These are phyloP conservation scores for Aphidius colemani DNA, from an alignment of 2,888 invertebrate genomes.

Conservation along the genomic window DNA sequence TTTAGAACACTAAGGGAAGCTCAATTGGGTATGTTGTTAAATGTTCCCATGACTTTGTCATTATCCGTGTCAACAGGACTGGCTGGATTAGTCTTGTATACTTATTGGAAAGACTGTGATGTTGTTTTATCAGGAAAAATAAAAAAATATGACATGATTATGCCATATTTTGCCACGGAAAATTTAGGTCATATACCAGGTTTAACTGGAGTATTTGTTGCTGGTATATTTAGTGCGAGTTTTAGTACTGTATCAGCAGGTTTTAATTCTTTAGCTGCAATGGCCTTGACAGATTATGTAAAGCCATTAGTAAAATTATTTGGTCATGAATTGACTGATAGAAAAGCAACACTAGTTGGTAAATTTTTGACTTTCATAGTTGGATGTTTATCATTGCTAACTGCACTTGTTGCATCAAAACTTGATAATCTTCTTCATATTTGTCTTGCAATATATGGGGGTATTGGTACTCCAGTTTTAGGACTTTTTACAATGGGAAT, in stretches of 20 bases:
- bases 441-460: conserved; percentile 81
- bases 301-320: conserved; percentile 60
- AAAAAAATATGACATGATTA: conserved; percentile 70
- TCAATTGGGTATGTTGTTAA: conserved; percentile 74
- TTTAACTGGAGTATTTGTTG: conserved; percentile 53
- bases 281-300: conserved; percentile 86
- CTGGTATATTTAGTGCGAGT: conserved; percentile 86
- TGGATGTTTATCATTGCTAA: conserved; percentile 41
- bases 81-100: conserved; percentile 81
- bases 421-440: conserved; percentile 60
- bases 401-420: conserved; percentile 46
- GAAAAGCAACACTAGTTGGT: conserved; percentile 72
- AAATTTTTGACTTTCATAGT: conserved; percentile 44
- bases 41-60: conserved; percentile 64
- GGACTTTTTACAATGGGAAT: conserved; percentile 87
- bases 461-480: conserved; percentile 83
- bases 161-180: conserved; percentile 80
- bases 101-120: conserved; percentile 81
- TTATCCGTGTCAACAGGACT: no score
- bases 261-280: conserved; percentile 87
- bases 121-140: conserved; percentile 71
- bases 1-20: conserved; percentile 65
- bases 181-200: conserved; percentile 60
- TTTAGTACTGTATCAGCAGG: conserved; percentile 91
- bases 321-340: conserved; percentile 71